Conservation (phyloP, 2,797 vertebrate species). For the Miichthys miiuy region DNA sequence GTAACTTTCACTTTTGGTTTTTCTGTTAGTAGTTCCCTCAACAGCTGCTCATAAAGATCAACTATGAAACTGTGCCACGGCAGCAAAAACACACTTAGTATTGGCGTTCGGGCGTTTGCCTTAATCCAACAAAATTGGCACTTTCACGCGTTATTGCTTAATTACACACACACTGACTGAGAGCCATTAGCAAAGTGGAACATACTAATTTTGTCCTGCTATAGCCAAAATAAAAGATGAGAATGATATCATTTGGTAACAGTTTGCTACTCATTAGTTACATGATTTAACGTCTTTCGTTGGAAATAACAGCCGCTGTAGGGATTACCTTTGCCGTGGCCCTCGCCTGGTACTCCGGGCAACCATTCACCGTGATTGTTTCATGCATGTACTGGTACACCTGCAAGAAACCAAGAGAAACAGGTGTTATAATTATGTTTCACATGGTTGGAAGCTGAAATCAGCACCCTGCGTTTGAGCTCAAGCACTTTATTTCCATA, state of each 20-base stretch:
- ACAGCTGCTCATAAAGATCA: neutral
- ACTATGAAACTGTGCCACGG: neutral
- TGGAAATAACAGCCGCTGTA: neutral
- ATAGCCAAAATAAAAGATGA: conserved; percentile 29
- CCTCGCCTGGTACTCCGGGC: conserved; percentile 97
- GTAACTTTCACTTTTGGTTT: no score
- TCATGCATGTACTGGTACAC: conserved; percentile 99
- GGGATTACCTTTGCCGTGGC: conserved; percentile 95
- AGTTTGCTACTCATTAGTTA: conserved; percentile 11
- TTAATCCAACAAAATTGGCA: neutral
- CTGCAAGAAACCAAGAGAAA: conserved; percentile 78
- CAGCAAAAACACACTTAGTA: neutral
- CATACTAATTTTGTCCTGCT: conserved; percentile 14
- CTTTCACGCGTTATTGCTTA: neutral
- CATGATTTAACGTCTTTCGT: conserved; percentile 1
- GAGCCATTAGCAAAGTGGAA: conserved; percentile 29
- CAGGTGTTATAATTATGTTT: conserved; percentile 29
- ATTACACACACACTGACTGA: conserved; percentile 42
- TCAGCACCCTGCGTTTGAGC: neutral
- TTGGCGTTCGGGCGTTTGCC: neutral
- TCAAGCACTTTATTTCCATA: conserved; percentile 41
- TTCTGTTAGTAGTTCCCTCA: no score
- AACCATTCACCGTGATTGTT: conserved; percentile 98
- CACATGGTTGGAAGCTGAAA: conserved; percentile 32
- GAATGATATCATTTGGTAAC: neutral